These are phyloP conservation scores for Isichthys henryi DNA, from an alignment of 2,113 vertebrate genomes.

Conservation along the genomic window DNA sequence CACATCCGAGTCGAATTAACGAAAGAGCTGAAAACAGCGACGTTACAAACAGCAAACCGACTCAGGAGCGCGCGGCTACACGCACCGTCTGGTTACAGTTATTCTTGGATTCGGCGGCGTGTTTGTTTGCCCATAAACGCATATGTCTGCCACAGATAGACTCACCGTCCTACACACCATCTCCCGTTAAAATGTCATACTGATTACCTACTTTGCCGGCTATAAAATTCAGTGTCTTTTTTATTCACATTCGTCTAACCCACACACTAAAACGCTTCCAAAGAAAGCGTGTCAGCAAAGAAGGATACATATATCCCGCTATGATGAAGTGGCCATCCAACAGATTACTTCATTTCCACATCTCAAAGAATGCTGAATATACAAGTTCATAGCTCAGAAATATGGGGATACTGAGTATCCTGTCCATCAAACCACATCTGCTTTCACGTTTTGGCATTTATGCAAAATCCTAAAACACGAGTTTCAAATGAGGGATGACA, in stretches of 20 bases:
- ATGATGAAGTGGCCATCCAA: neutral
- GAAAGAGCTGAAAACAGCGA: neutral
- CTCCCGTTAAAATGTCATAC: neutral
- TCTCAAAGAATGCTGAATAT: neutral
- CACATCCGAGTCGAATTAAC: constrained; percentile 28
- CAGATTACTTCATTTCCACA: neutral
- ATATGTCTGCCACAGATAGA: neutral
- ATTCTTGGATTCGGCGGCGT: neutral
- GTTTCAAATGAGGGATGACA: neutral
- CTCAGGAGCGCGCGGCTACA: neutral
- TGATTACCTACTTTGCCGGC: neutral
- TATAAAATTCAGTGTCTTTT: neutral
- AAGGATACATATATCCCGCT: neutral
- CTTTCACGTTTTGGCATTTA: neutral
- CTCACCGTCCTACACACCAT: neutral
- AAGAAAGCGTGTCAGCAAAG: neutral
- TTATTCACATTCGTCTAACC: neutral
- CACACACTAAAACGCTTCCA: neutral
- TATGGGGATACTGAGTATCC: neutral
- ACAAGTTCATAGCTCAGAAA: neutral
- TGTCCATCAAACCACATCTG: neutral
- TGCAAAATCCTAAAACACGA: neutral
- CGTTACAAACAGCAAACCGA: neutral
- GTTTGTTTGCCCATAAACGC: neutral
- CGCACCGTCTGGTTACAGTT: neutral